Evolutionary conservation across 30 jellyfish, hydroid and myxozoan species (phyloP).

Genomic region (Clytia hemisphaerica): DNA sequence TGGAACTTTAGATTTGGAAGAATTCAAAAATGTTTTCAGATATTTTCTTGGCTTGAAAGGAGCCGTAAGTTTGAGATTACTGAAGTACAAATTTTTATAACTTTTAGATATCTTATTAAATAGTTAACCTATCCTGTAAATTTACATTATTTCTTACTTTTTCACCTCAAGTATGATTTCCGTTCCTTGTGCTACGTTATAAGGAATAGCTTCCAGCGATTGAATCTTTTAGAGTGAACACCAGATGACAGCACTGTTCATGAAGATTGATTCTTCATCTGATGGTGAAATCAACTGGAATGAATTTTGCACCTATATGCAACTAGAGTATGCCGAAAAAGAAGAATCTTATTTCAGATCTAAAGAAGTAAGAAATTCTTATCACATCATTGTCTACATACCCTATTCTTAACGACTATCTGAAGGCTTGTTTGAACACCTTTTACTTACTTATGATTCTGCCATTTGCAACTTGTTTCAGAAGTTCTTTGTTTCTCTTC

Average conservation of each 20-base stretch:
- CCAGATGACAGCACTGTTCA: conserved; percentile 66
- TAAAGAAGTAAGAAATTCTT: conserved; percentile 59
- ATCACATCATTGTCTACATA: too few relatives aligned
- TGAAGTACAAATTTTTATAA: not conserved
- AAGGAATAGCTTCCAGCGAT: not conserved
- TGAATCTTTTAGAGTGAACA: conserved; percentile 60
- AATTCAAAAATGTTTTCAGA: conserved; percentile 57
- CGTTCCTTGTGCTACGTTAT: not conserved
- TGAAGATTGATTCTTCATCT: conserved; percentile 81
- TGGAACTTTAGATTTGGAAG: conserved; percentile 59
- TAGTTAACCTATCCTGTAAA: not conserved
- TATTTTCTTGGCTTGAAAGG: conserved; percentile 56
- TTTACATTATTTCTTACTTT: not conserved
- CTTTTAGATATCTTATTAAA: not conserved
- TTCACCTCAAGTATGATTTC: not conserved
- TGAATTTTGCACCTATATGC: conserved; percentile 93
- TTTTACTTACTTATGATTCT: too few relatives aligned
- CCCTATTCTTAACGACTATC: too few relatives aligned
- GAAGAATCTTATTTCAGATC: conserved; percentile 76
- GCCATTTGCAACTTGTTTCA: not conserved
- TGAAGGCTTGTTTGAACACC: too few relatives aligned
- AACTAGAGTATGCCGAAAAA: conserved; percentile 77
- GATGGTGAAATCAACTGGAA: conserved; percentile 91
- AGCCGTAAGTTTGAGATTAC: conserved; percentile 41
- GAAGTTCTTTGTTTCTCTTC: not conserved